Percentiles rank a stretch among this genome's conserved stretches.
Conservation (phyloP, 1,140 invertebrate genomes). For the Drosophila orena region DNA sequence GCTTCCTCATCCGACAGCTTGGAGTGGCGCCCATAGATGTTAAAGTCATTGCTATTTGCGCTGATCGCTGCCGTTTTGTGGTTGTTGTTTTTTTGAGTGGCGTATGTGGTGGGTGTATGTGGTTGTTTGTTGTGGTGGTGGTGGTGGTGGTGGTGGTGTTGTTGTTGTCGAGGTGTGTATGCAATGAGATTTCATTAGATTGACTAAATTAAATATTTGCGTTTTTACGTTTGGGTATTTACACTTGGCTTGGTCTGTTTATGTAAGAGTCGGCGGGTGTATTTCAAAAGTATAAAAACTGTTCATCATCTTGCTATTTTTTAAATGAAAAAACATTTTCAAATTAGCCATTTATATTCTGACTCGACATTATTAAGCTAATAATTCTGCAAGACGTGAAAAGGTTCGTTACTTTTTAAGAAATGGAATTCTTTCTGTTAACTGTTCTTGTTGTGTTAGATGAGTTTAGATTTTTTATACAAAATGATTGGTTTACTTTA, state of each 20-base stretch:
- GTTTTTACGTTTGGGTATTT: slow-evolving; percentile 55
- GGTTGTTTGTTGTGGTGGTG: slow-evolving; percentile 23
- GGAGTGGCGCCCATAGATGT: slow-evolving; percentile 77
- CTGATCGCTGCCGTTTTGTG: slow-evolving; percentile 48
- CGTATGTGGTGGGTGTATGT: slow-evolving; percentile 7
- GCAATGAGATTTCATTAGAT: slow-evolving; percentile 80
- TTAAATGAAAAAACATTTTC: too few relatives aligned
- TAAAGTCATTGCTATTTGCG: slow-evolving; percentile 71
- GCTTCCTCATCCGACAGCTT: slow-evolving; percentile 75
- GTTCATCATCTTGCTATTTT: neutral
- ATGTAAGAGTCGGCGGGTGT: slow-evolving; percentile 9
- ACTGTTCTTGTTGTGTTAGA: slow-evolving; percentile 27
- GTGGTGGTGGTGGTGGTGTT: slow-evolving; percentile 37
- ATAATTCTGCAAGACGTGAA: too few relatives aligned
- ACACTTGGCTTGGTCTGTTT: slow-evolving; percentile 40
- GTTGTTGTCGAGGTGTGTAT: slow-evolving; percentile 61
- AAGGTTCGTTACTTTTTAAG: too few relatives aligned
- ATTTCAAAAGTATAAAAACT: neutral
- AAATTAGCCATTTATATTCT: too few relatives aligned
- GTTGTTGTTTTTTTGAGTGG: slow-evolving; percentile 25
- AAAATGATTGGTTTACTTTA: slow-evolving; percentile 23
- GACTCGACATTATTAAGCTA: too few relatives aligned
- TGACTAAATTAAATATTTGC: slow-evolving; percentile 68
- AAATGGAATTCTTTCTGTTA: slow-evolving; percentile 2
- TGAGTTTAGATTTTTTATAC: slow-evolving; percentile 23